phyloP scores from a whole-genome alignment of 2,888 invertebrate species.

The Oligia latruncula region DNA sequence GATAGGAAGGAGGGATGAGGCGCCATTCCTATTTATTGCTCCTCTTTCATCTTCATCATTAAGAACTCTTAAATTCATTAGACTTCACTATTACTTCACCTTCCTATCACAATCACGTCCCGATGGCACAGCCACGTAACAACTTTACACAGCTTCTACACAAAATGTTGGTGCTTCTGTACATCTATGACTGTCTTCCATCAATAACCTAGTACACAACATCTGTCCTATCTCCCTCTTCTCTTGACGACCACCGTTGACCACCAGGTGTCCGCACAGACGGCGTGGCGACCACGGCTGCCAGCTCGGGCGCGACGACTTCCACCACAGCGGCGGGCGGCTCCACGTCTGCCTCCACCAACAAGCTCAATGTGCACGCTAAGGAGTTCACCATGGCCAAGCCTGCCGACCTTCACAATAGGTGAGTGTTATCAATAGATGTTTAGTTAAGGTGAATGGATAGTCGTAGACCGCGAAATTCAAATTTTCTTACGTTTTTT shows the following conservation, averaged over 20 bases:
- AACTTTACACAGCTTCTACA: slow-evolving; percentile 22
- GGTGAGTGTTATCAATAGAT: slow-evolving; percentile 75
- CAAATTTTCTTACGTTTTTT: too few species aligned
- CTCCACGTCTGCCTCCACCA: slow-evolving; percentile 78
- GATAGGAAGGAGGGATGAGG: slow-evolving; percentile 32
- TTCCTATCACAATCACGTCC: slow-evolving; percentile 46
- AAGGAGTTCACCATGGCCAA: slow-evolving; percentile 97
- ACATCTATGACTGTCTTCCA: slow-evolving; percentile 61
- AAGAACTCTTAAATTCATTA: slow-evolving; percentile 24
- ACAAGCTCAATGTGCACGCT: slow-evolving; percentile 96
- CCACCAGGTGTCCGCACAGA: slow-evolving; percentile 91
- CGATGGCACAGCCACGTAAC: slow-evolving; percentile 17
- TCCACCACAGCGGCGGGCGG: slow-evolving; percentile 76
- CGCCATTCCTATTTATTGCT: slow-evolving; percentile 40
- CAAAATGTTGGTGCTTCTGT: slow-evolving; percentile 13
- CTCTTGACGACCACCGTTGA: slow-evolving; percentile 87
- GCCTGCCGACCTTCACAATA: slow-evolving; percentile 88
- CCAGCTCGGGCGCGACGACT: slow-evolving; percentile 65
- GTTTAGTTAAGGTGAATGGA: not conserved
- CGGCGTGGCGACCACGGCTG: slow-evolving; percentile 84
- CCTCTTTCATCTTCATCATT: slow-evolving; percentile 36
- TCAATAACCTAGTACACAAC: slow-evolving; percentile 65
- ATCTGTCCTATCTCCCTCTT: slow-evolving; percentile 86
- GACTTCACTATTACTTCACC: slow-evolving; percentile 16
- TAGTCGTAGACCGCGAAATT: too few species aligned